Conservation (phyloP, 1,140 invertebrate species). For the Megalonaias nervosa region DNA sequence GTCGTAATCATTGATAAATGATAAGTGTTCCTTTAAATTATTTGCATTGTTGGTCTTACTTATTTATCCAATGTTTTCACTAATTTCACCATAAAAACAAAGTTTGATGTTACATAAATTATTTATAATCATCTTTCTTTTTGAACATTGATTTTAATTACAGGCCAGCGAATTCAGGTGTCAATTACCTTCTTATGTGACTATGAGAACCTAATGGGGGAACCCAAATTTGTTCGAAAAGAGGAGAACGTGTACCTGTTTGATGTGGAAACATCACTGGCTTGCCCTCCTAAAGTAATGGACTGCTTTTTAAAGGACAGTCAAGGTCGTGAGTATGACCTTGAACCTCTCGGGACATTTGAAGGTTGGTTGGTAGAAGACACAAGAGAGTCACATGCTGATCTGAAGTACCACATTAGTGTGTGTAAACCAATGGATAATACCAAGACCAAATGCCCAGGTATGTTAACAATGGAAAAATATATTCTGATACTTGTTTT, state of each 20-base stretch:
- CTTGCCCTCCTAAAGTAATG: constrained; percentile 53
- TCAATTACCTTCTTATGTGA: constrained; percentile 52
- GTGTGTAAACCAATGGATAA: constrained; percentile 61
- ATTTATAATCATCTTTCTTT: too few relatives aligned
- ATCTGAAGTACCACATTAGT: constrained; percentile 60
- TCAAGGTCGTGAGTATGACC: constrained; percentile 57
- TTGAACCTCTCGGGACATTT: constrained; percentile 46
- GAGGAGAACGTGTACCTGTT: constrained; percentile 45
- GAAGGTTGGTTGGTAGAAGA: constrained; percentile 50
- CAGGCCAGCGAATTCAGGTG: constrained; percentile 47
- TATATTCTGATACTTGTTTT: too few relatives aligned
- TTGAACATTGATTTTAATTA: constrained; percentile 1
- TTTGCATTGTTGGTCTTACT: too few relatives aligned
- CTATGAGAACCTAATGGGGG: constrained; percentile 36
- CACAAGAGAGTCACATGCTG: constrained; percentile 28
- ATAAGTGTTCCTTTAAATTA: too few relatives aligned
- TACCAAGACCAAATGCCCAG: constrained; percentile 51
- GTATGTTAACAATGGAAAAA: constrained; percentile 33
- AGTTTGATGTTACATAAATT: too few relatives aligned
- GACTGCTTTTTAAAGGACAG: constrained; percentile 61
- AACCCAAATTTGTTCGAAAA: constrained; percentile 36
- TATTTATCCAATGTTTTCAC: too few relatives aligned
- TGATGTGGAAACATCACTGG: constrained; percentile 56
- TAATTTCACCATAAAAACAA: too few relatives aligned
- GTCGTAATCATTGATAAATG: too few relatives aligned